phyloP scores from a whole-genome alignment of 2,888 invertebrate species.

The Ochropleura plecta region DNA sequence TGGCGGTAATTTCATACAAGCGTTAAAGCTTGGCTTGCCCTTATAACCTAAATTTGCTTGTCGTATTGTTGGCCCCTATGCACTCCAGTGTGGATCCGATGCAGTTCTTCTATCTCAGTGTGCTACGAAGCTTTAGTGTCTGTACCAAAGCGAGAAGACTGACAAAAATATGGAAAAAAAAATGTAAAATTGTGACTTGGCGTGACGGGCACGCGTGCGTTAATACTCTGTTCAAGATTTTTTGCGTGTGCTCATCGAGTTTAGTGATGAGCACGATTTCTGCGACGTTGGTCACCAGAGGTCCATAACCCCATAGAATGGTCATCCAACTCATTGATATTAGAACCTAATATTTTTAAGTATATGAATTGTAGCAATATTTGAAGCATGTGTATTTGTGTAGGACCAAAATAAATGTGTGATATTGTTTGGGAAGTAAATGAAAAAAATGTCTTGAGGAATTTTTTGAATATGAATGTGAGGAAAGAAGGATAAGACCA shows the following conservation, averaged over 20 bases:
- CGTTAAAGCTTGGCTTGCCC: too few relatives aligned
- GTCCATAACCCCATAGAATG: slow-evolving; percentile 11
- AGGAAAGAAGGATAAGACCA: neutral
- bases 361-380: neutral
- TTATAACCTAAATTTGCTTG: too few relatives aligned
- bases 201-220: too few relatives aligned
- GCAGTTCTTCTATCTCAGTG: neutral
- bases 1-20: too few relatives aligned
- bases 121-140: neutral
- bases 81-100: neutral
- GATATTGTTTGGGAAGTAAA: neutral
- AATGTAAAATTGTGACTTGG: too few relatives aligned
- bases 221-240: neutral
- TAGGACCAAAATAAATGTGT: neutral
- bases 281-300: slow-evolving; percentile 2
- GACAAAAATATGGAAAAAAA: too few relatives aligned
- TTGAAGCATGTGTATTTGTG: neutral
- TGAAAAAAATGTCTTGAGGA: neutral
- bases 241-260: neutral
- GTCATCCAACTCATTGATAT: slow-evolving; percentile 7
- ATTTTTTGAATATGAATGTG: neutral
- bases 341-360: neutral
- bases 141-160: neutral
- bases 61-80: too few relatives aligned
- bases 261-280: neutral